Evolutionary conservation across 1,140 invertebrate genomes (phyloP), one percentile per base, ranked within the genome.

Genomic region (Papilio polytes): DNA sequence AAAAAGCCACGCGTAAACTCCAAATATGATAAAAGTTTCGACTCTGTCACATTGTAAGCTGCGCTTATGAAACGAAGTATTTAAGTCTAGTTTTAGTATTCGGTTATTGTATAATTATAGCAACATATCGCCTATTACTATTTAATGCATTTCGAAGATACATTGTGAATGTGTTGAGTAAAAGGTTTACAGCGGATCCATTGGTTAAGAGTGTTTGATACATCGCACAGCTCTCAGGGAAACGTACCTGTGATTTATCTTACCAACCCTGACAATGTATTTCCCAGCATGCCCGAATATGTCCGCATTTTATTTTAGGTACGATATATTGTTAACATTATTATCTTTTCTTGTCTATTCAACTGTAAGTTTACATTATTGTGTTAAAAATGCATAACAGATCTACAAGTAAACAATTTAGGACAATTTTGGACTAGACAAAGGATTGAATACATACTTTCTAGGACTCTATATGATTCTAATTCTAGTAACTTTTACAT

Each of bases 211-310:
- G 76, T 78, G 26, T 78, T 59, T 78, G 76, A 78, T 63, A 78
- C 76, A 78, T 78, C 51, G 76, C 31, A 22, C 15, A 63, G 53
- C 76, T 78, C 76, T 78, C 76, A 41, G 76, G 31, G 31, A 78
- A 63, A 78, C 76, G 76, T 63, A 78, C 22, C 76, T 53, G 76
- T 78, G 76, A 78, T 78, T 63, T 78, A 78, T 78, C 76, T 78
- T 59, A 36, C 46, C 46, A 41, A 78, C 51, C 76, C 76, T 78
- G 76, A 78, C 76, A 78, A 78, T 78, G 76, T 78, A 78, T 78
- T 78, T 78, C 76, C 15, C 76, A 15, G 56, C 76, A 63, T 78
- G 31, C 76, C 15, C 18, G 31, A 78, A 63, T 31, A 63, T 63
- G 76, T 41, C 76, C 76, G 53, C 76, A 44, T 78, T 78, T 59